A percentile compares a stretch with the other conserved stretches of the same genome.
Evolutionary conservation across 2,113 vertebrate species (phyloP).

Genomic region (Brachyhypopomus gauderio): DNA sequence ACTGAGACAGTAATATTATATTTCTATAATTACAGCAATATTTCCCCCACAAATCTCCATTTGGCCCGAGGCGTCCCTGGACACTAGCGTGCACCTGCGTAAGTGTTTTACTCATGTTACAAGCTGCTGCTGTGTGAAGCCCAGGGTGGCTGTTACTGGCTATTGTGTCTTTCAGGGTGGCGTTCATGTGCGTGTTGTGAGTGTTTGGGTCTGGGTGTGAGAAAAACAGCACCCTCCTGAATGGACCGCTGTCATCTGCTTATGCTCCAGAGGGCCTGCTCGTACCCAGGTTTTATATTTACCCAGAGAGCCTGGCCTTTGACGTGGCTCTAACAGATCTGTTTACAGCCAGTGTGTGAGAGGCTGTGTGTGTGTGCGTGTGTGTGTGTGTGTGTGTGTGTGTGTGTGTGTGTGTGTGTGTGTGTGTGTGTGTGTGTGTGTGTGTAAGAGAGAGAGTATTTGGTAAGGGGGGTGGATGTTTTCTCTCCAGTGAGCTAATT

Average conservation of each 20-base stretch:
- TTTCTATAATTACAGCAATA: background rate
- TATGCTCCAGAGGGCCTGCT: slow-evolving; percentile 41
- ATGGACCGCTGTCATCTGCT: slow-evolving; percentile 8
- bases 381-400: slow-evolving; percentile 64
- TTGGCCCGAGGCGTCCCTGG: background rate
- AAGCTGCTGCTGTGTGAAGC: background rate
- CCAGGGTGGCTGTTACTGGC: background rate
- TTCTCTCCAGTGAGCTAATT: slow-evolving; percentile 77
- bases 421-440: background rate
- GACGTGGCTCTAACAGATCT: slow-evolving; percentile 47
- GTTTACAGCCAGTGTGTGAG: slow-evolving; percentile 50
- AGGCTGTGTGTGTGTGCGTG: slow-evolving; percentile 11
- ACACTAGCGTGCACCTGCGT: background rate
- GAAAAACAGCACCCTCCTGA: background rate
- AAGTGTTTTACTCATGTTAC: background rate
- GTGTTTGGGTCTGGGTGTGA: slow-evolving; percentile 27
- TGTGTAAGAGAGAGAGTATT: background rate
- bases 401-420: background rate
- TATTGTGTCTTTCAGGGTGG: background rate
- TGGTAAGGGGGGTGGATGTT: slow-evolving; percentile 58
- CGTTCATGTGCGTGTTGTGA: slow-evolving; percentile 35
- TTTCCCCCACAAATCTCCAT: background rate
- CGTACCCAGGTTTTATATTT: slow-evolving; percentile 59
- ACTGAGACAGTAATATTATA: background rate
- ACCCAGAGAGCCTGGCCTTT: slow-evolving; percentile 44